Conservation (phyloP, 1,140 invertebrate species). For the Pomacea maculata region DNA sequence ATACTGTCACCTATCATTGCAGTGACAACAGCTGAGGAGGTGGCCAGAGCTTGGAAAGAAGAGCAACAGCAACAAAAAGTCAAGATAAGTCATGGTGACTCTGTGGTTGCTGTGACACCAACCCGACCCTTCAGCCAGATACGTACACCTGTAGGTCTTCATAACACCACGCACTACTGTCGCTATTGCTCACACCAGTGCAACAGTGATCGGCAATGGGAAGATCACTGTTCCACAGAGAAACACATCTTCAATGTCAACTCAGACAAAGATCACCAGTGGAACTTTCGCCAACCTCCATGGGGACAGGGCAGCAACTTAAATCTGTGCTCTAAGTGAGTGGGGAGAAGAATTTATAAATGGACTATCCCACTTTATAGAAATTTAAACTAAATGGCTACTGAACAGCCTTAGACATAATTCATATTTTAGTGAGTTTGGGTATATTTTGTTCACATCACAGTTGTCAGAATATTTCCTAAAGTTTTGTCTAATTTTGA, state of each 20-base stretch:
- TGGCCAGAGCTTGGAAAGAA: constrained; percentile 41
- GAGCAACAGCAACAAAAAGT: constrained; percentile 37
- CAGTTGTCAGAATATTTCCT: not conserved
- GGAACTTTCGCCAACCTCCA: constrained; percentile 62
- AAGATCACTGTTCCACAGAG: constrained; percentile 58
- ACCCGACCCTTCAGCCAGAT: constrained; percentile 17
- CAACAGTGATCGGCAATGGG: constrained; percentile 61
- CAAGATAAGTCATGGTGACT: constrained; percentile 52
- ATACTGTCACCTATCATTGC: constrained; percentile 9
- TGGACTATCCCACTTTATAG: no score
- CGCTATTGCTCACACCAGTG: constrained; percentile 55
- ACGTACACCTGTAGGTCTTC: constrained; percentile 23
- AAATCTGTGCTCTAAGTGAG: constrained; percentile 56
- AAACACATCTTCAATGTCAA: constrained; percentile 59
- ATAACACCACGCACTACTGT: constrained; percentile 47
- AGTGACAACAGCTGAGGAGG: constrained; percentile 46
- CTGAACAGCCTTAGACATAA: not conserved
- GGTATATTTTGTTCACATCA: no score
- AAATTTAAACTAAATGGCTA: no score
- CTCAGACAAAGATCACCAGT: constrained; percentile 62
- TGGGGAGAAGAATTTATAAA: not conserved
- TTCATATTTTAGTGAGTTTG: not conserved
- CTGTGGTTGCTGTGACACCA: constrained; percentile 38
- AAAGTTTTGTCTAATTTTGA: no score
- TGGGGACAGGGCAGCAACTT: constrained; percentile 53